Evolutionary conservation across 1,140 invertebrate genomes (phyloP).

Genomic region (Aphelenchoides fujianensis): DNA sequence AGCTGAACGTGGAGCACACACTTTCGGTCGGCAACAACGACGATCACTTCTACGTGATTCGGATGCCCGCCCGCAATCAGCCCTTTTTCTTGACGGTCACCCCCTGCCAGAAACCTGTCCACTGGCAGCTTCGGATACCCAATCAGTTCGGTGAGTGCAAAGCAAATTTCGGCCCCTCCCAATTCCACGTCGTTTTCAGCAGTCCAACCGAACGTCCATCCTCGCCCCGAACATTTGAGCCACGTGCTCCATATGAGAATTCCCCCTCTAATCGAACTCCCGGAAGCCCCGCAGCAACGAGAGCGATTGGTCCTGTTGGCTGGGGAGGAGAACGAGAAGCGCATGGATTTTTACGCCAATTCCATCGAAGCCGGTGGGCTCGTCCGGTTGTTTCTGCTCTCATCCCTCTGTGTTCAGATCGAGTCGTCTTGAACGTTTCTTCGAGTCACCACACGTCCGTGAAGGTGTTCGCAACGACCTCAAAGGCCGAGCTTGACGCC

Average conservation of each 20-base stretch:
- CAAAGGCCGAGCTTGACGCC: neutral
- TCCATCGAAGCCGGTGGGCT: conserved; percentile 20
- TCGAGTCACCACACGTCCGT: neutral
- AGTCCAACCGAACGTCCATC: neutral
- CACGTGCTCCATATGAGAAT: conserved; percentile 14
- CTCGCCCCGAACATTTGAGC: conserved; percentile 6
- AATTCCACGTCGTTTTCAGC: conserved; percentile 23
- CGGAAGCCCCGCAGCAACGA: neutral
- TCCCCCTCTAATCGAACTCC: conserved; percentile 18
- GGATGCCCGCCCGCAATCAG: conserved; percentile 3
- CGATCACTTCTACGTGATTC: conserved; percentile 1
- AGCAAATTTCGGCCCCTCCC: neutral
- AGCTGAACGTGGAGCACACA: conserved; percentile 10
- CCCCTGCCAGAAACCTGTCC: conserved; percentile 3
- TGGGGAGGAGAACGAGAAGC: conserved; percentile 17
- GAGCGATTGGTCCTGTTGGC: conserved; percentile 14
- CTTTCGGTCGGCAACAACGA: neutral
- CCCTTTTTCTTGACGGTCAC: neutral
- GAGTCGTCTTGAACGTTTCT: neutral
- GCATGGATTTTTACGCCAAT: conserved; percentile 18
- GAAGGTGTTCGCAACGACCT: conserved; percentile 5
- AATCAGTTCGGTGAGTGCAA: conserved; percentile 20
- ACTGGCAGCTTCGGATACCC: conserved; percentile 15
- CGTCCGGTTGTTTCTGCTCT: no score
- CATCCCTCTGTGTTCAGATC: no score